Evolutionary conservation across 2,888 invertebrate species (phyloP).

Genomic region (Dendrolimus pini): DNA sequence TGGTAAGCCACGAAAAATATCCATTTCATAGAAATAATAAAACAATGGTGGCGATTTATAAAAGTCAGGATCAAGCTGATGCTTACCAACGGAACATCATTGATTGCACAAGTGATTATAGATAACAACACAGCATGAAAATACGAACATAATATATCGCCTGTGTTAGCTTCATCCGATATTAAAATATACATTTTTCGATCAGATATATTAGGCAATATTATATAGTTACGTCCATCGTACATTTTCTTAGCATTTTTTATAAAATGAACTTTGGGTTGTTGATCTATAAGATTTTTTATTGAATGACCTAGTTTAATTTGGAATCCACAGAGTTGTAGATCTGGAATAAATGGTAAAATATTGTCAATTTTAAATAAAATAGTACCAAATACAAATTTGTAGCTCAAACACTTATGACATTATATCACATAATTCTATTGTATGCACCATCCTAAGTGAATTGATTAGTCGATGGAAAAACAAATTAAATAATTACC

Average conservation of each 20-base stretch:
- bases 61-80: not conserved
- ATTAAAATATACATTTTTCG: constrained; percentile 75
- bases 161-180: constrained; percentile 59
- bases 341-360: constrained; percentile 57
- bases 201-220: constrained; percentile 62
- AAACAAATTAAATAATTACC: constrained; percentile 23
- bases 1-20: too few relatives aligned
- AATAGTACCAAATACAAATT: not conserved
- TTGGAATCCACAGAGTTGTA: constrained; percentile 76
- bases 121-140: constrained; percentile 80
- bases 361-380: not conserved
- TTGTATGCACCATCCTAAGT: too few relatives aligned
- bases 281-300: constrained; percentile 31
- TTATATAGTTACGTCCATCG: constrained; percentile 66
- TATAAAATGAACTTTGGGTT: constrained; percentile 34
- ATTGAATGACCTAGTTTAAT: constrained; percentile 78
- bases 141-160: constrained; percentile 80
- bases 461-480: too few relatives aligned
- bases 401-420: too few relatives aligned
- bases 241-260: constrained; percentile 58
- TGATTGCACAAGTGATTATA: constrained; percentile 40
- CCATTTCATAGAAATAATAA: too few relatives aligned
- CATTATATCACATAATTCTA: too few relatives aligned
- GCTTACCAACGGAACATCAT: constrained; percentile 42
- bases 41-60: too few relatives aligned